Evolutionary conservation across 2,113 vertebrate species (phyloP).

Genomic region (Dolichallabes microphthalmus): DNA sequence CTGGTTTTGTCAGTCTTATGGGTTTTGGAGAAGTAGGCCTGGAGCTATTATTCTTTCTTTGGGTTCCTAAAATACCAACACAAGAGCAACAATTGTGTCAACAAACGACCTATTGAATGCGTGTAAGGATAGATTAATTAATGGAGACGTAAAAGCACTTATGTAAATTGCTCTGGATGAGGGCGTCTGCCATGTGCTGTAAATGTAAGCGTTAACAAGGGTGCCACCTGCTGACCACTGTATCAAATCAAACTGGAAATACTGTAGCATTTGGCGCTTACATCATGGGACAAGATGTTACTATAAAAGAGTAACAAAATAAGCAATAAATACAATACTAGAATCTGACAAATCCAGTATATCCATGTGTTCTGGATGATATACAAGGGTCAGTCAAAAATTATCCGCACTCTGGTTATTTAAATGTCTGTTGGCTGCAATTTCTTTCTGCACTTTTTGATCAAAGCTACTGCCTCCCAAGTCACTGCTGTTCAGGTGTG

Average conservation of each 20-base stretch:
- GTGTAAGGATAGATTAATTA: too few relatives aligned
- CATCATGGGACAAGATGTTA: not conserved
- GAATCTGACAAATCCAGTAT: not conserved
- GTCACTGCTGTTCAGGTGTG: too few relatives aligned
- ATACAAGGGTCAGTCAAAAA: not conserved
- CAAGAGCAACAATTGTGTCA: conserved; percentile 10
- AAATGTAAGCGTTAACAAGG: not conserved
- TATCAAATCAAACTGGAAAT: not conserved
- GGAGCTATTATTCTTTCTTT: conserved; percentile 46
- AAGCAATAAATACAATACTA: not conserved
- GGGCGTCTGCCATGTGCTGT: too few relatives aligned
- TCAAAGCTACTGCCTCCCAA: too few relatives aligned
- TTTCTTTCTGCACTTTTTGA: too few relatives aligned
- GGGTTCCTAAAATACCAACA: conserved; percentile 55
- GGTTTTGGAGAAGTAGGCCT: conserved; percentile 75
- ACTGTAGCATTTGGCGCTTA: not conserved
- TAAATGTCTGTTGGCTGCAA: too few relatives aligned
- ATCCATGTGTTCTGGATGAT: not conserved
- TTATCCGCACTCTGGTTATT: too few relatives aligned
- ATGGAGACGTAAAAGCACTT: too few relatives aligned
- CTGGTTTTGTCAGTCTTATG: conserved; percentile 76
- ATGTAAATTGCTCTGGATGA: too few relatives aligned
- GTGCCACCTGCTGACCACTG: conserved; percentile 61
- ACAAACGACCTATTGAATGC: too few relatives aligned
- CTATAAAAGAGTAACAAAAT: not conserved